Evolutionary conservation across 1,140 invertebrate genomes (phyloP).

Genomic region (Papilio dardanus): DNA sequence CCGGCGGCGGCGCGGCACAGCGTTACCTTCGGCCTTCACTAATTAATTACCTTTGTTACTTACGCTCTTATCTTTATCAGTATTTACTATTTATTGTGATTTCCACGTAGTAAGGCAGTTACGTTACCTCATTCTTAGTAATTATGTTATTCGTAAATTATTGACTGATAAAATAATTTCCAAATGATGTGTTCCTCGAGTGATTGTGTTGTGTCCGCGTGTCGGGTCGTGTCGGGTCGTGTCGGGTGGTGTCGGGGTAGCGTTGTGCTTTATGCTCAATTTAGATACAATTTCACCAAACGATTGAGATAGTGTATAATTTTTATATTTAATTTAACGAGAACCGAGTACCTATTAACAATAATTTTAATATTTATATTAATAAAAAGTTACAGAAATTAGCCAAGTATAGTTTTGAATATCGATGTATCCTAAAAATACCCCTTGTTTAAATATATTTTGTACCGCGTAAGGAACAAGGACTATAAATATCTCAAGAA

Average conservation of each 20-base stretch:
- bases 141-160: constrained; percentile 75
- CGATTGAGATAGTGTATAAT: constrained; percentile 79
- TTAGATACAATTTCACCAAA: constrained; percentile 81
- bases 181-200: constrained; percentile 78
- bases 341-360: constrained; percentile 80
- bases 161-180: constrained; percentile 80
- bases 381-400: constrained; percentile 78
- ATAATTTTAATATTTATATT: constrained; percentile 82
- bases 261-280: constrained; percentile 82
- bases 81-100: constrained; percentile 77
- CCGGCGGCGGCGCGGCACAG: constrained; percentile 45
- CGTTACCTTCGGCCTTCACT: constrained; percentile 59
- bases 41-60: constrained; percentile 48
- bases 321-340: constrained; percentile 80
- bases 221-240: constrained; percentile 44
- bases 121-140: constrained; percentile 76
- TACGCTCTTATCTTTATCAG: constrained; percentile 71
- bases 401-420: constrained; percentile 65
- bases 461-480: constrained; percentile 60
- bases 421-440: constrained; percentile 57
- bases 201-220: constrained; percentile 64
- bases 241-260: constrained; percentile 72
- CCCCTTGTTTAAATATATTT: constrained; percentile 65
- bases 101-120: constrained; percentile 74
- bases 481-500: constrained; percentile 64